Base-by-base conservation (phyloP, 2,888 invertebrate genomes). In the Eugnorisma glareosa region DNA sequence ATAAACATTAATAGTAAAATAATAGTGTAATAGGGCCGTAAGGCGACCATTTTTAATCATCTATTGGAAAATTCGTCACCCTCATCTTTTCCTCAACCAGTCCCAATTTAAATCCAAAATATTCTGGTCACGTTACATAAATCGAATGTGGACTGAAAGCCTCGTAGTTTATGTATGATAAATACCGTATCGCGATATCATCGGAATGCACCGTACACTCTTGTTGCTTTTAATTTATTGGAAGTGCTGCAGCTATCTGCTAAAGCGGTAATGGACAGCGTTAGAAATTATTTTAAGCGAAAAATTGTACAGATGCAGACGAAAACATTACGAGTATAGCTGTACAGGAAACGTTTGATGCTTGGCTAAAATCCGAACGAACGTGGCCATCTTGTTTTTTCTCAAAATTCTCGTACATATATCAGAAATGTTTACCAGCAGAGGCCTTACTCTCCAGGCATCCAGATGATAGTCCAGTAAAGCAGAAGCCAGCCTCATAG, bases 101-200 rank as follows among this genome's bases (percentile, higher is more conserved):
- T 88, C 86, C 73, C 61, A 68, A 0, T 67, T 80, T 67, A 21
- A 73, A 48, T 71, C 67, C 37, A 59, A 64, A 78, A 81, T 59
- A 77, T 82, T 77, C 69, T 88, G 84, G 89, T 84, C 85, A 88
- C 89, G 87, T 92, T 90, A 84, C 82, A 88, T 86, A 86, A 85
- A 88, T 87, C 84, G 81, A 85, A 84, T 84, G 79, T 83, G 67
- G 78, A 88, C 70, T 87, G 63, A 71, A 71, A 73, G 87, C 89
- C 87, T 84, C 86, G 77, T 88, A 88, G 88, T 91, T 89, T 89
- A 89, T 89, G 89, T 92, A 92, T 93, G 94, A 93, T 92, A 94
- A 92, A 93, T 93, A 90, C 89, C 88, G 87, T 89, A 90, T 86
- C 86, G 82, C 90, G 91, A 92, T 91, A 91, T 87, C 86, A 92